Evolutionary conservation across 2,888 invertebrate genomes (phyloP).

Genomic region (Phytoseiulus persimilis): DNA sequence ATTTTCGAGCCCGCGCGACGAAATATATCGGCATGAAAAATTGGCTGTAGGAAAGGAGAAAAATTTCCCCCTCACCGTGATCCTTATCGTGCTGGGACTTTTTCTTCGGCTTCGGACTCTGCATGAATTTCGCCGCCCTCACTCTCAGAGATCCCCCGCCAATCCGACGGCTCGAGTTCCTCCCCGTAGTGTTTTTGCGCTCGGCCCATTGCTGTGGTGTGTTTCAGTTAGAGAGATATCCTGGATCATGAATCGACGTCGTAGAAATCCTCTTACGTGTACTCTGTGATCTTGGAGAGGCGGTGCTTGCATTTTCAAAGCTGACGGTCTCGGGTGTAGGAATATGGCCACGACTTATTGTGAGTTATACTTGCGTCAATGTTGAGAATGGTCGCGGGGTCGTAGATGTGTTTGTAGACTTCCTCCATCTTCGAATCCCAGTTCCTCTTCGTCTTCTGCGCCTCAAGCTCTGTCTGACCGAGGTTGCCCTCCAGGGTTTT

Average conservation of each 20-base stretch:
- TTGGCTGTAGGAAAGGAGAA: no score
- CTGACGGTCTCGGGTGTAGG: no score
- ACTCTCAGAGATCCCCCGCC: constrained; percentile 20
- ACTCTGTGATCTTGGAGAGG: no score
- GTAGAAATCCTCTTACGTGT: no score
- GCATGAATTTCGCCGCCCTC: constrained; percentile 27
- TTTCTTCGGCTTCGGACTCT: constrained; percentile 28
- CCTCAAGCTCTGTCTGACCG: constrained; percentile 33
- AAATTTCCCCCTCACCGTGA: no score
- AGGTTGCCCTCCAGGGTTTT: constrained; percentile 34
- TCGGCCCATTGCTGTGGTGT: constrained; percentile 21
- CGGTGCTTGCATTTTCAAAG: no score
- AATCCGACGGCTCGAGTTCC: constrained; percentile 12
- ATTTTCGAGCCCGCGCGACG: no score
- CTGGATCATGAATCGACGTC: background rate
- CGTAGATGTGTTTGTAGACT: constrained; percentile 37
- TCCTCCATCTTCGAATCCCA: constrained; percentile 38
- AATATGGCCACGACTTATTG: no score
- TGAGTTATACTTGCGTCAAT: background rate
- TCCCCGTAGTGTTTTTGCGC: constrained; percentile 17
- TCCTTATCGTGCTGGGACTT: constrained; percentile 1
- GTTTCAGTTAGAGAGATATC: no score
- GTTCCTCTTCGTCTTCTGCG: constrained; percentile 24
- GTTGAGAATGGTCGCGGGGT: constrained; percentile 24
- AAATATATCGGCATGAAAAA: no score